Base-by-base conservation (phyloP, 1,140 invertebrate genomes). In the Euura lappo region DNA sequence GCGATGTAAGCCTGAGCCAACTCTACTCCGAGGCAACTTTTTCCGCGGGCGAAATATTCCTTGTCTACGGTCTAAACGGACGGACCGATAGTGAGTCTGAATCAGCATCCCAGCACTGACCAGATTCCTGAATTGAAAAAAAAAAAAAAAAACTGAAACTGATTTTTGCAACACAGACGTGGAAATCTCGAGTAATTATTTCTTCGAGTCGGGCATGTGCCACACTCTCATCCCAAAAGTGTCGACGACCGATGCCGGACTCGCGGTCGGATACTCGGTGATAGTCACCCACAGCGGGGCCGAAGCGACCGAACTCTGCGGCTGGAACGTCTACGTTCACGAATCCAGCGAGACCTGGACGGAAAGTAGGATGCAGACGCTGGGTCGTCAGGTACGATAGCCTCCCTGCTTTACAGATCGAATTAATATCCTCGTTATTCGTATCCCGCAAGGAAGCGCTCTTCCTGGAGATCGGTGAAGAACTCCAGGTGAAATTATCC, bases 11-110 rank as follows among this genome's bases (percentile, higher is more conserved):
- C 1, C 74, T 91, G n/a, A 83, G 89, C 6, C 79, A 89, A 44
- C 84, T 91, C 13, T 91, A 90, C 86, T 79, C 86, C 2, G 87
- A 90, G 72, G 86, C 89, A 71, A 91, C 90, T 0, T 90, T 88
- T 69, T 80, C 82, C 4, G 73, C 81, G 8, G 70, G 79, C 0
- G 90, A 91, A 64, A 83, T 85, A 69, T 86, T 89, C 69, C 80
- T 85, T 7, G 76, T 83, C 6, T 88, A 84, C 71, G 87, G 83
- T 5, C 78, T 89, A 45, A 78, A 88, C 68, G 77, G 76, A n/a
- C 67, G 72, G 4, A 69, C 65, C 28, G 76, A 83, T 4, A 87
- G 89, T 89, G 76, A 85, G 83, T 81, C 51, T 51, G 7, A 11
- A 47, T 68, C 45, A 68, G 28, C 1, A 28, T 28, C 28, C 28